Base-by-base conservation (phyloP, 2,888 invertebrate genomes). In the Amiota minor region DNA sequence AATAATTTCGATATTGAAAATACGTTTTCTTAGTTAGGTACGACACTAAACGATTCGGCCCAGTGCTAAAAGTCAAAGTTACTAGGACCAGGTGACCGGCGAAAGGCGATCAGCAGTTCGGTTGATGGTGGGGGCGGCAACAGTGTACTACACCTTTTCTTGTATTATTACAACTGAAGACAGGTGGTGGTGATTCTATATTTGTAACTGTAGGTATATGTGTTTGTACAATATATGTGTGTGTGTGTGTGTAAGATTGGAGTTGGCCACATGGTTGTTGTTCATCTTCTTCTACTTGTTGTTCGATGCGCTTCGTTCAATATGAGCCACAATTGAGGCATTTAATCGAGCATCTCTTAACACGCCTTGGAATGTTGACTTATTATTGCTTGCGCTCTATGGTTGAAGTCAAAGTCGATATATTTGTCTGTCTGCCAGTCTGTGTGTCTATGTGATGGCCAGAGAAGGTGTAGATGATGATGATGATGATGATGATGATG, bases 261-360 rank as follows among this genome's bases (percentile, higher is more conserved):
- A 83, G 80, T 80, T 81, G 82, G 59, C 72, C 65, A 72, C 61
- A 61, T 73, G 72, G 71, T 74, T 69, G 74, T 70, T 71, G 67
- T 67, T 11, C 18, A 35, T 47, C 49, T 23, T 16, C 11, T 53
- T 12, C n/a, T 53, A 14, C 53, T 47, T 20, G 50, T 46, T 23
- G 46, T 12, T 67, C 61, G 16, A 14, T 74, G 79, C 73, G 76
- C 79, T 74, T 82, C 81, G 83, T 83, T 85, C 83, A 83, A 85
- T 83, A 82, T 82, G 84, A 83, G 81, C 81, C 82, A 84, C 84
- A 86, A 87, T 86, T 84, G 87, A 87, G 89, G 89, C 88, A 89
- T 89, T 89, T 89, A 89, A 89, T 89, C 89, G 89, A 88, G 87
- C 89, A 89, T 89, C 89, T 89, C 84, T 88, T 89, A 87, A 89